phyloP scores from a whole-genome alignment of 2,113 vertebrate species.

The Fregata magnificens region DNA sequence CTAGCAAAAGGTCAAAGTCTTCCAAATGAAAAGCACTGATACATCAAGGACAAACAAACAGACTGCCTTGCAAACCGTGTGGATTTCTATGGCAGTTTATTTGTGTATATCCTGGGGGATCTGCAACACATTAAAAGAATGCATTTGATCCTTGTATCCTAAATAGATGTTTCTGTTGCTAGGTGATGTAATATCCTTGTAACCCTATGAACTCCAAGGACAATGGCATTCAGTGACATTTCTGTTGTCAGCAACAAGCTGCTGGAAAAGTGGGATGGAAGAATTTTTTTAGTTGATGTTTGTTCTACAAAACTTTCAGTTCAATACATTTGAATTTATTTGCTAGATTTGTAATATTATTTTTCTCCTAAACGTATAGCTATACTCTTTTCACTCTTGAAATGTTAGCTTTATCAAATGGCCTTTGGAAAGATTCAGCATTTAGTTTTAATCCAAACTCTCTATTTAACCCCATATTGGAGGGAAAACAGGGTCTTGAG shows the following conservation, averaged over 20 bases:
- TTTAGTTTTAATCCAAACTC: slow-evolving; percentile 29
- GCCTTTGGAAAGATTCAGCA: slow-evolving; percentile 27
- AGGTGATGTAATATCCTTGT: slow-evolving; percentile 33
- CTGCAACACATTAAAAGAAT: slow-evolving; percentile 9
- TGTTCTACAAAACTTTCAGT: not conserved
- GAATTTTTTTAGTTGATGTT: not conserved
- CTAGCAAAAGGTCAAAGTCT: slow-evolving; percentile 13
- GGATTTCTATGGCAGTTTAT: not conserved
- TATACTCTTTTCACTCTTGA: not conserved
- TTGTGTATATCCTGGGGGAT: slow-evolving; percentile 28
- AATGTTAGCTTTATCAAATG: not conserved
- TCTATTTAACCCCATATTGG: not conserved
- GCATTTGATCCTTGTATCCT: slow-evolving; percentile 14
- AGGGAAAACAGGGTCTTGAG: not conserved
- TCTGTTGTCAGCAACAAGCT: not conserved
- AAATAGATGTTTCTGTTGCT: slow-evolving; percentile 40
- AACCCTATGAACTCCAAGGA: slow-evolving; percentile 17
- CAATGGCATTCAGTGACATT: not conserved
- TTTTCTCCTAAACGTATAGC: not conserved
- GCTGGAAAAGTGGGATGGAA: not conserved
- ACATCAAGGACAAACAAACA: slow-evolving; percentile 24
- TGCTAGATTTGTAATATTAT: not conserved
- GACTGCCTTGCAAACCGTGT: not conserved
- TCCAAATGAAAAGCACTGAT: slow-evolving; percentile 25
- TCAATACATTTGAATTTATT: not conserved